A percentile compares a stretch with the other conserved stretches of the same genome.
Evolutionary conservation across 2,797 vertebrate species (phyloP).

Genomic region (Pyrrhura leucotis): DNA sequence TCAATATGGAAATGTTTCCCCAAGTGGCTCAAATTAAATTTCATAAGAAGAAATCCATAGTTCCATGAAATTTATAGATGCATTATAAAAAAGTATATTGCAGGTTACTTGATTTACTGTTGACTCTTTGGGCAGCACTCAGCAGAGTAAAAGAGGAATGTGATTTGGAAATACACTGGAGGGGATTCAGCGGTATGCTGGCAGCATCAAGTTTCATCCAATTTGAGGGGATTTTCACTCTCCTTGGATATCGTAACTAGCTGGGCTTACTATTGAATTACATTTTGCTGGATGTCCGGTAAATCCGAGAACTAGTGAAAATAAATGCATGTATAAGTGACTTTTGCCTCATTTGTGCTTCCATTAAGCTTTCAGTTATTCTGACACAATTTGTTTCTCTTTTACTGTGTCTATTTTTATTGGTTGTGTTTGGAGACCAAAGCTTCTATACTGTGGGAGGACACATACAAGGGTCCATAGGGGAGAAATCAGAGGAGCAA

Average conservation of each 20-base stretch:
- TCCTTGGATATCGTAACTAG: constrained; percentile 22
- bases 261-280: constrained; percentile 23
- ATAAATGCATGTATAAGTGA: constrained; percentile 1
- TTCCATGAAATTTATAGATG: constrained; percentile 16
- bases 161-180: constrained; percentile 31
- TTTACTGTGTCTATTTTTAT: background rate
- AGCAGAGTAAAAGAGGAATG: constrained; percentile 25
- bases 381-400: constrained; percentile 32
- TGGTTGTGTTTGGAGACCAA: background rate
- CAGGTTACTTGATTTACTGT: constrained; percentile 49
- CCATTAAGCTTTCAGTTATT: constrained; percentile 28
- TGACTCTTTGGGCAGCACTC: constrained; percentile 31
- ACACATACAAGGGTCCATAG: background rate
- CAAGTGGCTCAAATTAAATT: constrained; percentile 44
- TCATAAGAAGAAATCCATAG: constrained; percentile 33
- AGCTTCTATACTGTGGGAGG: background rate
- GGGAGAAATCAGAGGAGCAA: background rate
- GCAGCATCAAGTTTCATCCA: constrained; percentile 40
- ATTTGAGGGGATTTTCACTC: constrained; percentile 52
- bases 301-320: constrained; percentile 45
- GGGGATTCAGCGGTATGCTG: constrained; percentile 26
- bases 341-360: constrained; percentile 4
- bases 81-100: background rate
- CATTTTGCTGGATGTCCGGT: constrained; percentile 8
- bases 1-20: constrained; percentile 21